Evolutionary conservation across 2,888 invertebrate genomes (phyloP), one percentile per base, ranked within the genome.

Genomic region (Agapetus fuscipes): DNA sequence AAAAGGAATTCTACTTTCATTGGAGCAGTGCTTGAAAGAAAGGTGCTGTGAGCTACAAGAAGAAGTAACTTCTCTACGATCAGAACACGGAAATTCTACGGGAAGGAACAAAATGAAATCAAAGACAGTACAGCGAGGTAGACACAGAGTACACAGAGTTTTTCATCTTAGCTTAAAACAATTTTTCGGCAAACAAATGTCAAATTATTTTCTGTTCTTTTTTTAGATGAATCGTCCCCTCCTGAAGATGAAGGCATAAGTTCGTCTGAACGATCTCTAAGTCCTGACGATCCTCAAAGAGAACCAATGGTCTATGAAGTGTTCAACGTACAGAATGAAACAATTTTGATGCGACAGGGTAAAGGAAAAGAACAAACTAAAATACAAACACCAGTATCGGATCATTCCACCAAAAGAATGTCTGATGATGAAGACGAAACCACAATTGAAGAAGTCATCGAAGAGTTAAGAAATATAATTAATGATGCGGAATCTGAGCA

Each of bases 171-270:
- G n/a, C n/a, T n/a, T n/a, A n/a, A n/a, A n/a, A n/a, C n/a, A n/a
- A n/a, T n/a, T n/a, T n/a, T n/a, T n/a, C n/a, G n/a, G n/a, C n/a
- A n/a, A n/a, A n/a, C n/a, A n/a, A n/a, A n/a, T n/a, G n/a, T n/a
- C n/a, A n/a, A n/a, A 27, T 13, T 35, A 40, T 28, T 32, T 13
- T 25, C 9, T 34, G 20, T 25, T 26, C 27, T 25, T 20, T 37
- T 41, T 65, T 2, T 54, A 76, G 76, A 70, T 52, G 76, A 74
- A 53, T 80, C 81, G 28, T 82, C 84, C 4, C 84, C 86, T 49
- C 83, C 83, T 26, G 87, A 88, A 62, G 88, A 88, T 54, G 88
- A 88, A 68, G 88, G 88, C 4, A 89, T 89, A 49, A 87, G 86
- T 53, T 87, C 87, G 6, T 87, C 87, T 1, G 88, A 88, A 56